Evolutionary conservation across 2,113 vertebrate species (phyloP).

Genomic region (Aldabrachelys gigantea): DNA sequence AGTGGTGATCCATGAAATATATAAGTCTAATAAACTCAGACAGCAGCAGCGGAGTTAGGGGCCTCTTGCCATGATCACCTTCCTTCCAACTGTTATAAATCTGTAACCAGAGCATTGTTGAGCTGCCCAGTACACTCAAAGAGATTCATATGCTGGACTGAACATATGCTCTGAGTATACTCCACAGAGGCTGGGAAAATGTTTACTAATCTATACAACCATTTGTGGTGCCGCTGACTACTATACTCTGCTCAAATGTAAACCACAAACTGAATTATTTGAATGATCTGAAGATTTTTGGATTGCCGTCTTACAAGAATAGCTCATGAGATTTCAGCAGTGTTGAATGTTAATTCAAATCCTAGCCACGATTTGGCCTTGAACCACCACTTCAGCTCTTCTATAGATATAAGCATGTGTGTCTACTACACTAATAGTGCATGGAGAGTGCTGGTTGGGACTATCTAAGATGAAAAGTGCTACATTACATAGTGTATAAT

Average conservation of each 20-base stretch:
- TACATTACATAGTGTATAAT: background rate
- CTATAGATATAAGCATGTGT: background rate
- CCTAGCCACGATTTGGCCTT: background rate
- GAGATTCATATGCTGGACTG: conserved; percentile 48
- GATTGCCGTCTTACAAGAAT: background rate
- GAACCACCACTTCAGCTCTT: background rate
- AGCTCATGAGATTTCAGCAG: background rate
- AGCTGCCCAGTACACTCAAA: background rate
- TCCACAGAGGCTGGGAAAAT: conserved; percentile 37
- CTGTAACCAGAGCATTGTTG: conserved; percentile 14
- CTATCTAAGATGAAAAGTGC: background rate
- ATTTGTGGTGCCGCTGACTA: background rate
- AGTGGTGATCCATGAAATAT: background rate
- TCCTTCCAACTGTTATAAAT: conserved; percentile 17
- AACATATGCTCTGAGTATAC: conserved; percentile 40
- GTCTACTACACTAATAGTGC: background rate
- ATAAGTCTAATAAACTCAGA: conserved; percentile 33
- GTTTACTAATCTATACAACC: conserved; percentile 31
- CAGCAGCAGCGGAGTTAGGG: conserved; percentile 50
- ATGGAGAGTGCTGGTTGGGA: background rate
- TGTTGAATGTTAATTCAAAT: background rate
- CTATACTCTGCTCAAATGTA: background rate
- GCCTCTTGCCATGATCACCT: background rate
- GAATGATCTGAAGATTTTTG: background rate
- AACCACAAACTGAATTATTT: background rate